Conservation (phyloP, 2,113 vertebrate species). For the Passer domesticus region DNA sequence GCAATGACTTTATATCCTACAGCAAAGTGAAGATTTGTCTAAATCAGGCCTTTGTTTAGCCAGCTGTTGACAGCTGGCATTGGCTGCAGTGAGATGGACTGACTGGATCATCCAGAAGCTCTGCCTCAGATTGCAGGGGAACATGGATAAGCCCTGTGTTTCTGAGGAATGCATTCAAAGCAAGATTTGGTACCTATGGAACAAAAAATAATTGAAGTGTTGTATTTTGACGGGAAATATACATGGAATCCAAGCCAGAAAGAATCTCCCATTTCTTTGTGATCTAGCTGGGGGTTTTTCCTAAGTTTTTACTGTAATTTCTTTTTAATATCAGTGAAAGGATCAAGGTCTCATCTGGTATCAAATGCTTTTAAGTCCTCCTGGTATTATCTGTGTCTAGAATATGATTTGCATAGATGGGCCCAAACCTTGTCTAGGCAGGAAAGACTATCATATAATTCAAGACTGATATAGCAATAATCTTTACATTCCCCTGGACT, state of each 20-base stretch:
- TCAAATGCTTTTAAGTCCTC: neutral
- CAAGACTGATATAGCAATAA: neutral
- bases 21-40: neutral
- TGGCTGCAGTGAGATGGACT: neutral
- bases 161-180: neutral
- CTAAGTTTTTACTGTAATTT: neutral
- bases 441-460: neutral
- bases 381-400: neutral
- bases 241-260: neutral
- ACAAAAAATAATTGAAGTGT: neutral
- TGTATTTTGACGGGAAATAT: neutral
- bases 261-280: neutral
- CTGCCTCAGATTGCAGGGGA: neutral
- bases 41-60: slow-evolving; percentile 24
- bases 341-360: neutral
- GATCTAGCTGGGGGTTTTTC: accelerated
- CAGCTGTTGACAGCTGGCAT: neutral
- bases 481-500: neutral
- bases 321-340: neutral
- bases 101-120: neutral
- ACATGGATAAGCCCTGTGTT: neutral
- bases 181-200: neutral
- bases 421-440: neutral
- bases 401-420: neutral
- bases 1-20: neutral